Base-by-base conservation (phyloP, 2,797 vertebrate genomes). In the Sebastes minor region DNA sequence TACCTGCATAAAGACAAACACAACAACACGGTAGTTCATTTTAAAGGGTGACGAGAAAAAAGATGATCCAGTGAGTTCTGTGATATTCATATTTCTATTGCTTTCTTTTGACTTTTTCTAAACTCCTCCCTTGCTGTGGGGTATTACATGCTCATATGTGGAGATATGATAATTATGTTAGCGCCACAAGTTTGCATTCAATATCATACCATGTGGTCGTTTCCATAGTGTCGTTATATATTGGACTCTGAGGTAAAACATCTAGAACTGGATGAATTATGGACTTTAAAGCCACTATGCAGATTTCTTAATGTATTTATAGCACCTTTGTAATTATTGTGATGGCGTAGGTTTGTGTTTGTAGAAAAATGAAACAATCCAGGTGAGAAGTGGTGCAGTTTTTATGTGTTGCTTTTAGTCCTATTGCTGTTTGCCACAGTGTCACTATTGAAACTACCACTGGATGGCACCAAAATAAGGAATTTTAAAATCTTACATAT, bases 1-100 rank as follows among this genome's bases (percentile, higher is more conserved):
- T 99, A 76, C 97, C 98, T 99, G 83, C 14, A 28, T 0, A 12
- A 5, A 55, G 20, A 74, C 8, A 71, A 57, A 63, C 6, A 60
- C 16, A 73, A 53, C 25, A 61, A n/a, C n/a, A 23, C 35, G 18
- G 32, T 11, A 6, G 3, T 11, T 23, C 55, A 78, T 61, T 57
- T 27, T 25, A 33, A 18, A 25, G 13, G 13, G 13, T 25, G 23
- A 30, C 25, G 22, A 60, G 13, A 16, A n/a, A 49, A 3, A 6
- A 35, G 33, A 25, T 6, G 25, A 2, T 0, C n/a, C 3, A 33
- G 35, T 38, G 30, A 13, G 5, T 0, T 25, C 9, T 57, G 23
- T 13, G 14, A 12, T 16, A 65, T 42, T 14, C 6, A 71, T 1
- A 18, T 23, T 27, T 57, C 2, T 1, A 6, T 8, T 46, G 16